Base-by-base conservation (phyloP, 2,888 invertebrate genomes). In the Heliothis peltigera region DNA sequence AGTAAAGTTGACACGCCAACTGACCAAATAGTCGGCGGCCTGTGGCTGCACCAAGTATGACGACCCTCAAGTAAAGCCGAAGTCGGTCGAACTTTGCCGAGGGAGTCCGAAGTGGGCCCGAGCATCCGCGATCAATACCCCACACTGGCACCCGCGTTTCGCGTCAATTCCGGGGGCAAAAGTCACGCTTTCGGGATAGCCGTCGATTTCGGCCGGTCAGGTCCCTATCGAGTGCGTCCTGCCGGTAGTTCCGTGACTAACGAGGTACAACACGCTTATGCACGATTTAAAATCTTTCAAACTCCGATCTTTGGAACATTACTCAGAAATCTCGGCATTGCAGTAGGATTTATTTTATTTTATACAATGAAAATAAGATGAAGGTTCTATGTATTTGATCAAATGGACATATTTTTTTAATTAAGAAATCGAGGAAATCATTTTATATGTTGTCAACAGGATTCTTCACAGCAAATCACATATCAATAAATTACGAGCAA, bases 161-260 rank as follows among this genome's bases (percentile, higher is more conserved):
- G 89, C 92, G 91, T 92, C 93, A 91, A 92, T 92, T 92, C 91
- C 89, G 90, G 91, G 92, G 90, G 89, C 91, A 94, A 92, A 94
- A 95, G 95, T 95, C 95, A 94, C 91, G 90, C 88, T 92, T 92
- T 87, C 84, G 84, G 91, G 92, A 90, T 91, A 89, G 90, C 90
- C 90, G 91, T 89, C 91, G 91, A 93, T 92, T 92, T 88, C 83
- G 88, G 89, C 88, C 90, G 89, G 92, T 88, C 91, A 90, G 87
- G 81, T 84, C 86, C 86, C 88, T 85, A 87, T 89, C 85, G 87
- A 85, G 87, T 86, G 62, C 54, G 62, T 70, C 62, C 62, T 64
- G 64, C 52, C 46, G 68, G 55, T 58, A 51, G 64, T 43, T 59
- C 52, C 59, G 82, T 80, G 84, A 84, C 85, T 86, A 87, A 85